Evolutionary conservation across 2,113 vertebrate species (phyloP), one percentile per base, ranked within the genome.

Genomic region (Thalassarche chlororhynchos): DNA sequence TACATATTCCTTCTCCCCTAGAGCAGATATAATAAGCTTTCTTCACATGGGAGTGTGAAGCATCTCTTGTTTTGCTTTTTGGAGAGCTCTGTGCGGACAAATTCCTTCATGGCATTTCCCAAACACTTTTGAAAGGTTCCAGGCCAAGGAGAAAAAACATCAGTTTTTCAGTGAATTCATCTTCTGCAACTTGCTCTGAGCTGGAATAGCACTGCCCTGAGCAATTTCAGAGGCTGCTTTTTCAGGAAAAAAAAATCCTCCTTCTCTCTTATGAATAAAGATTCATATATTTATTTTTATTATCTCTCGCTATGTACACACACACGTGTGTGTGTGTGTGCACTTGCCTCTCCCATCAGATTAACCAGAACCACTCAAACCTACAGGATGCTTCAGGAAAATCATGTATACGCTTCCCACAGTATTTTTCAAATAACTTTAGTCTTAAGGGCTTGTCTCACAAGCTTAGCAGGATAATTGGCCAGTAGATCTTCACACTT

Each of bases 71-170:
- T 96, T 97, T 34, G 20, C 13, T 65, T 87, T 89, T 66, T 85
- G 40, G 71, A 87, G 47, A 74, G 31, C 16, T 93, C n/a, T 3
- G 5, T 44, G 54, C 26, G 69, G 81, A 38, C 40, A 89, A 84
- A 92, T 93, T 90, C 83, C 61, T 91, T 92, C 74, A 79, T 60
- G 42, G 15, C 54, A 70, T 89, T 96, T 92, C 61, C 80, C 49
- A 96, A 94, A 89, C n/a, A 26, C 47, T 94, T 70, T 49, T 93
- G 69, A 89, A 87, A 85, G 3, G 4, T 84, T 95, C 61, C 74
- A 90, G 84, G 9, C 6, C 28, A 87, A 84, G 40, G 10, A 34
- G 21, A 15, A 28, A 76, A 44, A 84, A 32, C 31, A n/a, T 7
- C 12, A 8, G 4, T 7, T 85, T 75, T 74, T 78, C 20, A 71